Evolutionary conservation across 2,113 vertebrate genomes (phyloP), one percentile per base, ranked within the genome.

Genomic region (Cygnus buccinator): DNA sequence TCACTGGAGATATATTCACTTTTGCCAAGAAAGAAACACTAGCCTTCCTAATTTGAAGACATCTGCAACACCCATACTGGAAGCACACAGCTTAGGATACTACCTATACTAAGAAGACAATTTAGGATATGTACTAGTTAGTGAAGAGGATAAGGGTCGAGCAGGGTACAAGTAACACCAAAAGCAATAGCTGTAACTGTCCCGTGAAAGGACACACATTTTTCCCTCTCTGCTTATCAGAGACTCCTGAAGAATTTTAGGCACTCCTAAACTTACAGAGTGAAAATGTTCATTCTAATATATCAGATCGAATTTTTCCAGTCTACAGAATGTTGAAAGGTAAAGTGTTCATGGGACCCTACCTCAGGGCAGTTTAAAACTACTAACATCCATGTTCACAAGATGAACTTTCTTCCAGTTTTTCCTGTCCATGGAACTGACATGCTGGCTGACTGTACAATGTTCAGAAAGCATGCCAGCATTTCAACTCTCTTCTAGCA

Each of bases 161-260:
- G 3, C 2, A 62, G 25, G 7, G 3, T 58, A 41, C 4, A 76
- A 67, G 22, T 9, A 46, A 71, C 13, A 33, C 1, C 39, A 28
- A 31, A 4, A 25, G 5, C 10, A 39, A 39, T 39, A 58, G 5
- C 41, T 21, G 9, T 22, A 72, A 43, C 0, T 0, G 9, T 7
- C 10, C 46, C 35, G 57, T n/a, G 35, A 66, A 62, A 83, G 5
- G 25, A 43, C 33, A 11, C 2, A 0, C 9, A 4, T 29, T 11
- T 83, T 21, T 50, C 35, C 9, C 17, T 48, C 8, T 8, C 1
- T 62, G 26, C 20, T 52, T 25, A 44, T 3, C 41, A 9, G 5
- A 86, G 5, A 31, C 33, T 52, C 13, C 16, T 72, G 67, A 50
- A 73, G 39, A 44, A 44, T 16, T 44, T 44, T 33, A 20, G 15